Conservation (phyloP, 1,140 invertebrate species). For the Zeugodacus cucurbitae region DNA sequence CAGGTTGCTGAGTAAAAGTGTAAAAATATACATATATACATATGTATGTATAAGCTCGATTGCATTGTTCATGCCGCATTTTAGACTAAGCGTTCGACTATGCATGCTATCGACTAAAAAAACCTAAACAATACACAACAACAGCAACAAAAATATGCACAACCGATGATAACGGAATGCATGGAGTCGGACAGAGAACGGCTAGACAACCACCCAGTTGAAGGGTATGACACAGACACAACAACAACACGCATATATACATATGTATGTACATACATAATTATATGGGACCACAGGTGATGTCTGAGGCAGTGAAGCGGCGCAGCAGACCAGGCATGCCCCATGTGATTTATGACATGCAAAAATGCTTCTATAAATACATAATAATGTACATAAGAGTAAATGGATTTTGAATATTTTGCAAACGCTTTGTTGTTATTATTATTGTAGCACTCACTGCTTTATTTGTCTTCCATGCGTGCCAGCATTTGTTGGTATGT, state of each 20-base stretch:
- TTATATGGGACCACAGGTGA: background rate
- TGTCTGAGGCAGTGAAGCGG: background rate
- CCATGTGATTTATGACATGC: constrained; percentile 33
- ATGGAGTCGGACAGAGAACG: background rate
- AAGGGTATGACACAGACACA: background rate
- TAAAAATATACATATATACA: background rate
- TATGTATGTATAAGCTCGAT: background rate
- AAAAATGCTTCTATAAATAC: background rate
- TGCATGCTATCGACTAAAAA: background rate
- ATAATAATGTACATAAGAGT: background rate
- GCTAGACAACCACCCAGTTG: constrained; percentile 1
- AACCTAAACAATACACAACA: background rate
- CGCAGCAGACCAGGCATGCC: background rate
- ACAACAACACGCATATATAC: background rate
- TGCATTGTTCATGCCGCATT: background rate
- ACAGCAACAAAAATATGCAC: background rate
- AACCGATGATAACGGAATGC: background rate
- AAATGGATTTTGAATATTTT: background rate
- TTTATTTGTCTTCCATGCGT: background rate
- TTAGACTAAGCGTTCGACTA: background rate
- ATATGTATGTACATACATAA: background rate
- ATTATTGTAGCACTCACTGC: background rate
- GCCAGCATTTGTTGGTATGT: too few relatives aligned
- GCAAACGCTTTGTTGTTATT: background rate
- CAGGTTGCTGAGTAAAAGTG: background rate